Evolutionary conservation across 2,888 invertebrate species (phyloP), one percentile per base, ranked within the genome.

Genomic region (Cantharis nigra): DNA sequence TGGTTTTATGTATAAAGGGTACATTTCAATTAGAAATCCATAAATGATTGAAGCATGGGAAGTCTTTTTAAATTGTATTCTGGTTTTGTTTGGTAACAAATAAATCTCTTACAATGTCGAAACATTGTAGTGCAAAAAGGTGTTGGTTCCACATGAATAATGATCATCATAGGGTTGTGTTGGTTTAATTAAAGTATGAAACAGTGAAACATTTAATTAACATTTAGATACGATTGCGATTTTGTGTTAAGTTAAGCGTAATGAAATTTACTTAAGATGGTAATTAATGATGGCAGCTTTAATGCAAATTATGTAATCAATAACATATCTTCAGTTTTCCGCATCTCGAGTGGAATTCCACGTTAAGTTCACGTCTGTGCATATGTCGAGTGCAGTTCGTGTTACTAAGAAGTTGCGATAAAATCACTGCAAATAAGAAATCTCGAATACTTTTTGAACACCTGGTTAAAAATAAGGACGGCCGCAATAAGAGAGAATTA

Each of bases 291-390:
- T 30, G 62, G 13, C 26, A 63, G 69, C 74, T 62, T 63, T 69
- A 69, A 74, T 69, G 74, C 63, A 74, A 74, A 74, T 63, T 69
- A 20, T 63, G 23, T 70, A 69, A 70, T 74, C 62, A 74, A 74
- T 73, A 73, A 69, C 69, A 69, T 16, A 73, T 74, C 73, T 73
- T 72, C 64, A 30, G 69, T 28, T 69, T 74, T 74, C 63, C 23
- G 16, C 18, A 26, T 65, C 16, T 67, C 16, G 23, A 72, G 67
- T 69, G 72, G 72, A 72, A 72, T 72, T 72, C 67, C 67, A 28
- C 65, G 11, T 65, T 65, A 65, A 18, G 33, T 13, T 33, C 13
- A 65, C 23, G 65, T 23, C 23, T 65, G 10, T 16, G 23, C 20
- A 65, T 23, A 65, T 23, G 20, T 65, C 65, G 18, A 23, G 23